A percentile compares a stretch with the other conserved stretches of the same genome.
Conservation (phyloP, 2,888 invertebrate genomes). For the Scaptomyza parva region DNA sequence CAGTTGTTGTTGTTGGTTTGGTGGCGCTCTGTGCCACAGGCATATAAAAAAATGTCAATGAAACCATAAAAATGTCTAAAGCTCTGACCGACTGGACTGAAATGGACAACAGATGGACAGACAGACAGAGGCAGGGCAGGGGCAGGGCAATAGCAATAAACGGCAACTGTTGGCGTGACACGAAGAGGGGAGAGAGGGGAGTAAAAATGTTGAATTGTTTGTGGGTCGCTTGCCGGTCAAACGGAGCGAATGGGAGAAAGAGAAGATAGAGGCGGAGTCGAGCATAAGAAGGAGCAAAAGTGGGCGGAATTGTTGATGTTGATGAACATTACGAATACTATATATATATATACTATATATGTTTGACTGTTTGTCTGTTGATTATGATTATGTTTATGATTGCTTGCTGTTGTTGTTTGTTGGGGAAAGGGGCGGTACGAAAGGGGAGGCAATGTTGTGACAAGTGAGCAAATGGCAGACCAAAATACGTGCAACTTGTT, state of each 20-base stretch:
- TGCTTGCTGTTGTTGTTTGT: slow-evolving; percentile 35
- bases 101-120: slow-evolving; percentile 34
- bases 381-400: slow-evolving; percentile 50
- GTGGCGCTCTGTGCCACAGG: slow-evolving; percentile 5
- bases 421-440: background rate
- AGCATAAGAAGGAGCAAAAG: slow-evolving; percentile 5
- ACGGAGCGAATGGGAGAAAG: slow-evolving; percentile 45
- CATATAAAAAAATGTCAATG: slow-evolving; percentile 66
- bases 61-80: slow-evolving; percentile 72
- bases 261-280: too few species aligned
- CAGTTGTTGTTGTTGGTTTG: background rate
- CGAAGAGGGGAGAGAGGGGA: background rate
- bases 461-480: slow-evolving; percentile 44
- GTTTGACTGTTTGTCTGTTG: slow-evolving; percentile 28
- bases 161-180: slow-evolving; percentile 29
- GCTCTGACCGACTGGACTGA: slow-evolving; percentile 29
- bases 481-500: slow-evolving; percentile 35
- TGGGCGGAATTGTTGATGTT: slow-evolving; percentile 41
- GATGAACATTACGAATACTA: slow-evolving; percentile 38
- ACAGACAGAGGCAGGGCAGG: slow-evolving; percentile 19
- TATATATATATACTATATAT: background rate
- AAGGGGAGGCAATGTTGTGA: slow-evolving; percentile 48
- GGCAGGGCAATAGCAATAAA: slow-evolving; percentile 46
- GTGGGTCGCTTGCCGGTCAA: slow-evolving; percentile 49
- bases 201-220: slow-evolving; percentile 34